Conservation (phyloP, 1,140 invertebrate genomes). For the Tenebrio molitor region DNA sequence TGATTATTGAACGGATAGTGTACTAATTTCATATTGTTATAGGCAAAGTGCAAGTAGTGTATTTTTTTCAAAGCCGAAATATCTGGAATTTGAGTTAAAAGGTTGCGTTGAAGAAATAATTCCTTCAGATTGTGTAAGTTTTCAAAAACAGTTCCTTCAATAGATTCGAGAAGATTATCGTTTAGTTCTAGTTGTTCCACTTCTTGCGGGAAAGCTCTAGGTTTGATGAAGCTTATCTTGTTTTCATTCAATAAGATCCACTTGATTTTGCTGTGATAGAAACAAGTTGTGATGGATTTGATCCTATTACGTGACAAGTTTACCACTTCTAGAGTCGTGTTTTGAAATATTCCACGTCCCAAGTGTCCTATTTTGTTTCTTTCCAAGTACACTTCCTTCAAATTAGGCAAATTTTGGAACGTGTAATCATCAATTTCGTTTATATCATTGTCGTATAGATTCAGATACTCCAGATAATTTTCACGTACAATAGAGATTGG, state of each 20-base stretch:
- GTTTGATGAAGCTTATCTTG: background rate
- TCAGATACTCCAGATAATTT: background rate
- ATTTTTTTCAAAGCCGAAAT: background rate
- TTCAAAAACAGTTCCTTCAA: background rate
- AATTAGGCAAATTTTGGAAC: background rate
- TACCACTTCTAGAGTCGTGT: background rate
- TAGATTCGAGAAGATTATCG: background rate
- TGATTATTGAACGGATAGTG: background rate
- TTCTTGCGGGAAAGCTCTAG: background rate
- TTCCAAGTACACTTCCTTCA: background rate
- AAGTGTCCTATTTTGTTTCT: slow-evolving; percentile 11
- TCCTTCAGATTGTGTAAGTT: slow-evolving; percentile 12
- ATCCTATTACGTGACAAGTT: background rate
- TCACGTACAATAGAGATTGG: background rate
- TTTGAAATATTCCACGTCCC: background rate
- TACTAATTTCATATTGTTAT: background rate
- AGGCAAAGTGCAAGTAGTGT: background rate
- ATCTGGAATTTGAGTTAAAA: background rate
- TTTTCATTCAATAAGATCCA: slow-evolving; percentile 7
- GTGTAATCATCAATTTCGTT: background rate
- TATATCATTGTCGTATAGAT: background rate
- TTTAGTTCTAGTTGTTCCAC: slow-evolving; percentile 4
- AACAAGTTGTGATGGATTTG: background rate
- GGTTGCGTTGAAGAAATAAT: background rate
- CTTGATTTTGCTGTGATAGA: slow-evolving; percentile 6